phyloP scores from a whole-genome alignment of 2,797 vertebrate species.

The Carapus acus region DNA sequence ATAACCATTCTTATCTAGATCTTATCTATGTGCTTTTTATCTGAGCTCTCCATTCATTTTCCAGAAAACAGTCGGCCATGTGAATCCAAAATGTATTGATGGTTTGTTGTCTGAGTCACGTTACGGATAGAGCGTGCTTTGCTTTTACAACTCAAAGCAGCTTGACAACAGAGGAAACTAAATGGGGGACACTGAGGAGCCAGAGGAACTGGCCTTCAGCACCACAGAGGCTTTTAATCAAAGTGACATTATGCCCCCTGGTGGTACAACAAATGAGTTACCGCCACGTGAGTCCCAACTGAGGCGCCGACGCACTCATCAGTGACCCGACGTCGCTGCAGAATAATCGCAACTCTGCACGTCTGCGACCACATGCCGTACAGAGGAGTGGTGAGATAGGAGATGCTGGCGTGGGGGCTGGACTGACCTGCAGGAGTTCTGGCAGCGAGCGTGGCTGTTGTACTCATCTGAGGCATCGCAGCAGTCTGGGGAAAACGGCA shows the following conservation, averaged over 20 bases:
- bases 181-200: not conserved
- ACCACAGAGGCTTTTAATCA: slow-evolving; percentile 15
- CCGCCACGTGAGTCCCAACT: slow-evolving; percentile 11
- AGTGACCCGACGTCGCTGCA: not conserved
- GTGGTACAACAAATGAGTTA: slow-evolving; percentile 50
- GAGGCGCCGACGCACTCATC: not conserved
- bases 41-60: slow-evolving; percentile 19
- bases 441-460: slow-evolving; percentile 65
- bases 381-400: not conserved
- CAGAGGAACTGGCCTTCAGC: not conserved
- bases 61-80: not conserved
- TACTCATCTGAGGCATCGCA: slow-evolving; percentile 73
- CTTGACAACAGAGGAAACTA: slow-evolving; percentile 4
- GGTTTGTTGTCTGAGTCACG: no score
- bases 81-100: not conserved
- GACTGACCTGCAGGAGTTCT: slow-evolving; percentile 72
- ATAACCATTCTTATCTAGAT: slow-evolving; percentile 18
- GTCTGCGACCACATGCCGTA: no score
- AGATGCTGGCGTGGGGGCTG: not conserved
- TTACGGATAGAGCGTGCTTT: no score
- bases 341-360: no score
- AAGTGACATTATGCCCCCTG: slow-evolving; percentile 68
- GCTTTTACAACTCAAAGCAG: not conserved
- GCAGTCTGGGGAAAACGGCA: slow-evolving; percentile 63
- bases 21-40: no score